Evolutionary conservation across 1,140 invertebrate genomes (phyloP).

Genomic region (Leptinotarsa defecta): DNA sequence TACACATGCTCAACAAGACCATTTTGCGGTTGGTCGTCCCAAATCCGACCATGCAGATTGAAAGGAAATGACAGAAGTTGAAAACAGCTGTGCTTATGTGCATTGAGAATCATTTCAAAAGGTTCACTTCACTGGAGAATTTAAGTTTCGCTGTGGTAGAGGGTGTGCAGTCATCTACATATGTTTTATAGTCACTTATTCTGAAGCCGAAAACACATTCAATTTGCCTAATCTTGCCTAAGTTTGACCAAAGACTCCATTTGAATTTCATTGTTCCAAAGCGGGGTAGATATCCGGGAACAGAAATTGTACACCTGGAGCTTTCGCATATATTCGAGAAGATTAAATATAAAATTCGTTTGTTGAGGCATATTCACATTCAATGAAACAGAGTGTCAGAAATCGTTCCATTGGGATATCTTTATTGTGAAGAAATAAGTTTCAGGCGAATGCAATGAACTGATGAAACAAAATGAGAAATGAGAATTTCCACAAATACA

Average conservation of each 20-base stretch:
- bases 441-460: no score
- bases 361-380: not conserved
- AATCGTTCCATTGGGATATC: not conserved
- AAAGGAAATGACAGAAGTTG: slow-evolving; percentile 5
- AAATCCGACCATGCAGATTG: not conserved
- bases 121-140: not conserved
- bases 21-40: slow-evolving; percentile 1
- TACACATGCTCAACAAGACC: slow-evolving; percentile 4
- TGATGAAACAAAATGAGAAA: no score
- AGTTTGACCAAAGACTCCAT: not conserved
- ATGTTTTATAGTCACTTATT: not conserved
- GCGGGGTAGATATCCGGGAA: not conserved
- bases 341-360: not conserved
- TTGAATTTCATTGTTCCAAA: not conserved
- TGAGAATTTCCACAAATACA: no score
- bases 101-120: not conserved
- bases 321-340: not conserved
- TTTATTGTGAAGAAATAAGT: not conserved
- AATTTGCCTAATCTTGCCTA: not conserved
- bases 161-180: slow-evolving; percentile 4
- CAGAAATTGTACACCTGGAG: not conserved
- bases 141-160: not conserved
- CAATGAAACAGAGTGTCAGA: not conserved
- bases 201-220: not conserved
- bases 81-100: not conserved